phyloP scores from a whole-genome alignment of 2,888 invertebrate species.

The Augiades crinisus region DNA sequence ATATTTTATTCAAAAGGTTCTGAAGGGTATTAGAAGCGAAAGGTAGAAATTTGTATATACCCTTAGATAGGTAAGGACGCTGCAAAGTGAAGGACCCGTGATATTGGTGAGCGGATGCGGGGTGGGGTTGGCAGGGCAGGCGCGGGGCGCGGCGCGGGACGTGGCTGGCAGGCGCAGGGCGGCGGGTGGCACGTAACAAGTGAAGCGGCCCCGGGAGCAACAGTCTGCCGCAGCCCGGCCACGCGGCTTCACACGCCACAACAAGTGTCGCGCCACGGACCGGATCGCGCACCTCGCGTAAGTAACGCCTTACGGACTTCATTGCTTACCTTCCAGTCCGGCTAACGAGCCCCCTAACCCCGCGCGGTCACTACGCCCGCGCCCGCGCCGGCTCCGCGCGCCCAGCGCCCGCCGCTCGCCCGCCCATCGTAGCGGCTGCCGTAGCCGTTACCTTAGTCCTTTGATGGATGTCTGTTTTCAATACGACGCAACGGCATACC shows the following conservation, averaged over 20 bases:
- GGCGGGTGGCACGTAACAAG: conserved; percentile 77
- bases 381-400: conserved; percentile 27
- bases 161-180: conserved; percentile 45
- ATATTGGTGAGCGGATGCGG: conserved; percentile 67
- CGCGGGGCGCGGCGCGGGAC: conserved; percentile 43
- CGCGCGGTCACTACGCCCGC: conserved; percentile 27
- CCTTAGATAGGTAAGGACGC: conserved; percentile 62
- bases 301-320: conserved; percentile 60
- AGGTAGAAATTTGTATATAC: conserved; percentile 40
- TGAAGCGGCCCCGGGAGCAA: conserved; percentile 80
- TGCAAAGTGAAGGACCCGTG: conserved; percentile 68
- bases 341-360: conserved; percentile 34
- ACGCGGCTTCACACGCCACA: conserved; percentile 68
- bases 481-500: conserved; percentile 51
- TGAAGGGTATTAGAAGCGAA: conserved; percentile 34
- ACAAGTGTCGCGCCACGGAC: conserved; percentile 49
- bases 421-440: conserved; percentile 34
- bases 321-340: conserved; percentile 48
- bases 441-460: conserved; percentile 37
- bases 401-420: conserved; percentile 31
- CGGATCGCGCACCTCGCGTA: conserved; percentile 49
- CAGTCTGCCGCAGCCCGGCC: conserved; percentile 81
- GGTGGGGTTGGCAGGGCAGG: conserved; percentile 54
- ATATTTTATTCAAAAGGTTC: conserved; percentile 2
- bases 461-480: conserved; percentile 49